Evolutionary conservation across 2,888 invertebrate species (phyloP), one percentile per base, ranked within the genome.

Genomic region (Nymphalis urticae): DNA sequence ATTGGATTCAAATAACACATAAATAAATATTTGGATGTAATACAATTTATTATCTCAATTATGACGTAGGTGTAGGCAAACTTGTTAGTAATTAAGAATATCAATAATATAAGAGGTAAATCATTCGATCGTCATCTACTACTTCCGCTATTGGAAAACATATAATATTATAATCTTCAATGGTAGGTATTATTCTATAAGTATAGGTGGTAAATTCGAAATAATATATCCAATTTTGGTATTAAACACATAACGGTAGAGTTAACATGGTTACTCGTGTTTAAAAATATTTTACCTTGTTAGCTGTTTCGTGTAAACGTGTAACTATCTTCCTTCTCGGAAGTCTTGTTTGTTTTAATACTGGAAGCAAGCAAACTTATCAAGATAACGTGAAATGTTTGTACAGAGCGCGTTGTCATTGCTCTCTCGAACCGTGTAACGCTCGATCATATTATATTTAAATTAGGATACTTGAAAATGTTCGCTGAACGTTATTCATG

Each of bases 381-480:
- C 90, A 88, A 88, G 91, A 92, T 91, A 91, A 88, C 78, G 74
- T 72, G 77, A 79, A 80, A 75, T 86, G 86, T 90, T 87, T 90
- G 84, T 82, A 77, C 82, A 82, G 76, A 79, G 77, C 77, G 80
- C 78, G 77, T 77, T 78, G 82, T 82, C 82, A 81, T 87, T 87
- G 85, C 87, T 85, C 82, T 69, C 32, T 27, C 60, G 62, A 51
- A 42, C 62, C 59, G n/a, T 62, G 21, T 72, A 61, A 72, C 60
- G 64, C 62, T 64, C 68, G 68, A 63, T 65, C 51, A 63, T 62
- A 42, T 24, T 27, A 69, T 50, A 48, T 10, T 10, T 24, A 48
- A 7, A 48, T 60, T 51, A 64, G 42, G 21, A 36, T 17, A n/a
- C 47, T 19, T 48, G 10, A 19, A 27, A 7, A 16, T 27, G 27